Base-by-base conservation (phyloP, 2,113 vertebrate species). In the Notarius quadriscutis region DNA sequence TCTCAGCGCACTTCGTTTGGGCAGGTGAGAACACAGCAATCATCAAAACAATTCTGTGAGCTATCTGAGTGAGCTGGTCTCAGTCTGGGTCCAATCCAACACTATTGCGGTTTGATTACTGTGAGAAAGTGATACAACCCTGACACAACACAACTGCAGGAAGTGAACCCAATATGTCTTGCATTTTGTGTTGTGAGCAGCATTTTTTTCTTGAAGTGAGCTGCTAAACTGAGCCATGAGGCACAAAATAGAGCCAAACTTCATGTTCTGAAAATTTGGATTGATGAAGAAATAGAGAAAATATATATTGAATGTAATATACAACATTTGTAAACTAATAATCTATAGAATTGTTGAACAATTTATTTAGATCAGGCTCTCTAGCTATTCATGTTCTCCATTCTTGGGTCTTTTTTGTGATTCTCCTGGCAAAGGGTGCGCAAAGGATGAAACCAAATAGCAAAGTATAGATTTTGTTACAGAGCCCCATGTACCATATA, bases 91-190 rank as follows among this genome's bases (percentile, higher is more conserved):
- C 55, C 79, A 81, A 41, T 58, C 79, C 27, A 41, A 18, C 2
- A 22, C 79, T 81, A 41, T 30, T 18, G 0, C 30, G 3, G 79
- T 81, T 30, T 81, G 79, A 81, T 81, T 60, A 81, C 55, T 81
- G 79, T 81, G 79, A 60, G 41, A 81, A 60, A 81, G 27, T 4
- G 51, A 81, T 81, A 60, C 79, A 81, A 60, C 57, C 79, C 79
- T 60, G 30, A 81, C 41, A 60, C 57, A 81, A 81, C 79, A 17
- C 27, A 60, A 22, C 79, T 60, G 57, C 55, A 60, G 55, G 57
- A 81, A 60, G 55, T 18, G 18, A 58, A 80, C 4, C 55, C 27
- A 81, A 60, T 81, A 81, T 22, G 57, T 20, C 57, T 60, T 41
- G 9, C 12, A 22, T 34, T 81, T 20, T 58, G 27, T 58, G 78